Evolutionary conservation across 2,113 vertebrate species (phyloP).

Genomic region (Anguilla japonica): DNA sequence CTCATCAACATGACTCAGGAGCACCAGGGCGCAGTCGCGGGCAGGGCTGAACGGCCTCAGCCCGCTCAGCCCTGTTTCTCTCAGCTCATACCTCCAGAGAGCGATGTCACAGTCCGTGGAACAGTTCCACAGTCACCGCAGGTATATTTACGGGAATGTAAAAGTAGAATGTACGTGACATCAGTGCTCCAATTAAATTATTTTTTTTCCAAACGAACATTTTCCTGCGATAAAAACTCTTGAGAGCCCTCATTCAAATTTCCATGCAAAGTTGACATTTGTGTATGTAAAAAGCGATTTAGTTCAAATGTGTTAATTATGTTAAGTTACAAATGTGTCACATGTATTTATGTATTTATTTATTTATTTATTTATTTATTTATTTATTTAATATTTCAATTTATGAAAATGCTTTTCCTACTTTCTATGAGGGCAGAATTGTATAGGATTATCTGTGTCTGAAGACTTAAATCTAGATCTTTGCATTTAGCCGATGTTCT

Average conservation of each 20-base stretch:
- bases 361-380: too few species aligned
- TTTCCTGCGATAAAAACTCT: neutral
- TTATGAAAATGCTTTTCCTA: neutral
- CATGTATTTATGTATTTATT: neutral
- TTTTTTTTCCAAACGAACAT: neutral
- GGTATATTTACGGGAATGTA: neutral
- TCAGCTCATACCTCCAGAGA: neutral
- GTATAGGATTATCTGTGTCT: neutral
- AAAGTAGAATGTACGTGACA: too few species aligned
- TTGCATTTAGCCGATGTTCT: neutral
- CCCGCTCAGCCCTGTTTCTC: neutral
- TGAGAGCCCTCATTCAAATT: neutral
- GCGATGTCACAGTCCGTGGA: neutral
- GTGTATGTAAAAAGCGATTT: neutral
- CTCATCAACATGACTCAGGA: conserved; percentile 47
- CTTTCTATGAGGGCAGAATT: neutral
- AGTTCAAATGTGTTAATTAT: neutral
- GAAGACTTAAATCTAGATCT: neutral
- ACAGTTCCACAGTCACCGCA: neutral
- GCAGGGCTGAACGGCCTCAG: conserved; percentile 44
- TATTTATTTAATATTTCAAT: too few species aligned
- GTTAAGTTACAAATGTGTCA: too few species aligned
- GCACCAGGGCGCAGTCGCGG: conserved; percentile 46
- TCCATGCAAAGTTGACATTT: neutral
- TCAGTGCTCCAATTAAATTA: neutral